A percentile compares a stretch with the other conserved stretches of the same genome.
Evolutionary conservation across 92 coral and sea anemone genomes (phyloP).

Genomic region (Galaxea fascicularis): DNA sequence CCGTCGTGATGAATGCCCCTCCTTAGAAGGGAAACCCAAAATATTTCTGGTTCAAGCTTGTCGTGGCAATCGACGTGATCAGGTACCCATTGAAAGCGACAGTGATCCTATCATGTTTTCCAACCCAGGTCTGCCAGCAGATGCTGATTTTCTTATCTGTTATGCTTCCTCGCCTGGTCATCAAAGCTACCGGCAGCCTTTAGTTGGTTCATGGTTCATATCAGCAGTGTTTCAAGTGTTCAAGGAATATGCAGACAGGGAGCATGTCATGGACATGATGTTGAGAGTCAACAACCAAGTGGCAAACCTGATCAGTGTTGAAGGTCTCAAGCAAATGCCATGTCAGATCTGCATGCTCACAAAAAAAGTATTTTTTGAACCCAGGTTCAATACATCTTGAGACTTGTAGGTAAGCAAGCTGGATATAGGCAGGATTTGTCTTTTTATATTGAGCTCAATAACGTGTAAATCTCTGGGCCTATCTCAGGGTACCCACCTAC

Average conservation of each 20-base stretch:
- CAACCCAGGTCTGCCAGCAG: conserved; percentile 74
- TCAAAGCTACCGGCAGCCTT: conserved; percentile 75
- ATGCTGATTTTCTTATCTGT: conserved; percentile 88
- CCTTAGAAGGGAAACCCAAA: conserved; percentile 86
- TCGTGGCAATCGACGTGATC: conserved; percentile 72
- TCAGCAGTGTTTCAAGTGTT: conserved; percentile 66
- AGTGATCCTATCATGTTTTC: conserved; percentile 68
- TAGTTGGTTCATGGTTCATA: conserved; percentile 88
- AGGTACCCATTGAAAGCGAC: conserved; percentile 70
- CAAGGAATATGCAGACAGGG: conserved; percentile 48
- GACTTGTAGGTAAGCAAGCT: not conserved
- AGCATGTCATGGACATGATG: conserved; percentile 97
- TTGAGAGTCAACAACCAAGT: conserved; percentile 79
- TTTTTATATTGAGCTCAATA: too few relatives aligned
- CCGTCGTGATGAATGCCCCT: conserved; percentile 67
- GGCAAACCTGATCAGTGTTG: conserved; percentile 51
- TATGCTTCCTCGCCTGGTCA: conserved; percentile 88
- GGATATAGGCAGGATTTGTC: not conserved
- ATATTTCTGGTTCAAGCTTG: conserved; percentile 93
- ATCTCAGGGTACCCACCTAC: too few relatives aligned
- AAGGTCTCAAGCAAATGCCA: conserved; percentile 90
- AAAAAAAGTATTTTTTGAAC: conserved; percentile 67
- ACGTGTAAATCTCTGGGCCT: too few relatives aligned
- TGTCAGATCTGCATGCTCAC: conserved; percentile 86
- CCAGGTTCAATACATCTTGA: not conserved